Conservation (phyloP, 1,140 invertebrate species). For the Schlechtendalia chinensis region DNA sequence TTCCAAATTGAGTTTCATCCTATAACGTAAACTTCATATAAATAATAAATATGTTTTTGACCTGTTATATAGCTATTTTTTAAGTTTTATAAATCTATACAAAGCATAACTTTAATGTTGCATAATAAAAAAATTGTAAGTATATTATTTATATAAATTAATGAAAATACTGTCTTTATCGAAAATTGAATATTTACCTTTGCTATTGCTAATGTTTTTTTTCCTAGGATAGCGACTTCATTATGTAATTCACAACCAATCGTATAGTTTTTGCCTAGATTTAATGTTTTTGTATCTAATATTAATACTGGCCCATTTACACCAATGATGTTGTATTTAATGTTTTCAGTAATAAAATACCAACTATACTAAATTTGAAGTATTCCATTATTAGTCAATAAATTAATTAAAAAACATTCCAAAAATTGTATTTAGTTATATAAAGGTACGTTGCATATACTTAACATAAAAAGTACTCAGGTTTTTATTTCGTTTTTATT, state of each 20-base stretch:
- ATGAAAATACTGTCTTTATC: too few relatives aligned
- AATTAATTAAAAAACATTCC: neutral
- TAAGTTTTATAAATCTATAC: neutral
- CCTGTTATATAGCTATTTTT: neutral
- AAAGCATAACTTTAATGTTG: too few relatives aligned
- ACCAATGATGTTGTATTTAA: constrained; percentile 21
- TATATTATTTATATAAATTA: too few relatives aligned
- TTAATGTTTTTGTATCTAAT: constrained; percentile 29
- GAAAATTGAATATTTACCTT: neutral
- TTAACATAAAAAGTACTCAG: too few relatives aligned
- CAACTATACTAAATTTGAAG: neutral
- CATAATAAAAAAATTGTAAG: too few relatives aligned
- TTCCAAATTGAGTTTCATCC: constrained; percentile 34
- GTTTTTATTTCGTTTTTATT: too few relatives aligned
- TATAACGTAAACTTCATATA: neutral
- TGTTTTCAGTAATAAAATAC: constrained; percentile 19
- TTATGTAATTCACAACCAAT: constrained; percentile 18
- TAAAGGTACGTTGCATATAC: neutral
- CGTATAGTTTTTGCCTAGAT: constrained; percentile 12
- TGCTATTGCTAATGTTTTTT: neutral
- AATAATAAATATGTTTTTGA: neutral
- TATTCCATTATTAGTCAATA: neutral
- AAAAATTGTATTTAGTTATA: neutral
- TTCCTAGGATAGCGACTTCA: neutral
- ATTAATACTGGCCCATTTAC: constrained; percentile 32